A percentile compares a stretch with the other conserved stretches of the same genome.
Conservation (phyloP, 1,140 invertebrate genomes). For the Cheumatopsyche charites region DNA sequence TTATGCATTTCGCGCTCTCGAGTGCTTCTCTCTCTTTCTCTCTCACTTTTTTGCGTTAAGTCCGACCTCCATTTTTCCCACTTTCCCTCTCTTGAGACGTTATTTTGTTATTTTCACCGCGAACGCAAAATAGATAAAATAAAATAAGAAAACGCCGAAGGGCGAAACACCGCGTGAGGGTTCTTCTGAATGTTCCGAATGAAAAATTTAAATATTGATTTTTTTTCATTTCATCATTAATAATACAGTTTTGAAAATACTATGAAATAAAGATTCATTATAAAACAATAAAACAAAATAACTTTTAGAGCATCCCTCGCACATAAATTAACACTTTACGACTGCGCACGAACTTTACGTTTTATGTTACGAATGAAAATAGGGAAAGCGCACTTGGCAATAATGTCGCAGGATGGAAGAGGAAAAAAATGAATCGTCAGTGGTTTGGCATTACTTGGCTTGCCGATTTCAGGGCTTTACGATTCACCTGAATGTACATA, state of each 20-base stretch:
- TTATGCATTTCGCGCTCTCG: conserved; percentile 41
- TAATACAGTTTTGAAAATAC: too few relatives aligned
- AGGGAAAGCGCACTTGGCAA: neutral
- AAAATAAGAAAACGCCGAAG: too few relatives aligned
- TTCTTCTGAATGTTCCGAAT: neutral
- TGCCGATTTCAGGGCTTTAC: neutral
- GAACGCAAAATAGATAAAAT: too few relatives aligned
- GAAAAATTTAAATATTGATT: conserved; percentile 13
- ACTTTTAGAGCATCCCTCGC: too few relatives aligned
- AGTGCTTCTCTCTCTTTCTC: neutral
- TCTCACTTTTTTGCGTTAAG: conserved; percentile 23
- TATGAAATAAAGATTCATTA: too few relatives aligned
- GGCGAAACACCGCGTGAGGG: neutral
- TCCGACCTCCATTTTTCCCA: conserved; percentile 6
- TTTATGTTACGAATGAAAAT: conserved; percentile 3
- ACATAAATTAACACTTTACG: conserved; percentile 47
- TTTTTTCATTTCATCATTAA: too few relatives aligned
- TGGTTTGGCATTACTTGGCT: neutral
- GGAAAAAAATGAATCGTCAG: neutral
- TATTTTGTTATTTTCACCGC: conserved; percentile 33
- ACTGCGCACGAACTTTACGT: conserved; percentile 1
- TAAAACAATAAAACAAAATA: too few relatives aligned
- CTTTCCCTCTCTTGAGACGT: neutral
- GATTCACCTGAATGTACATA: conserved; percentile 7
- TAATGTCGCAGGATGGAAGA: neutral